Evolutionary conservation across 2,888 invertebrate genomes (phyloP).

Genomic region (Elegia similella): DNA sequence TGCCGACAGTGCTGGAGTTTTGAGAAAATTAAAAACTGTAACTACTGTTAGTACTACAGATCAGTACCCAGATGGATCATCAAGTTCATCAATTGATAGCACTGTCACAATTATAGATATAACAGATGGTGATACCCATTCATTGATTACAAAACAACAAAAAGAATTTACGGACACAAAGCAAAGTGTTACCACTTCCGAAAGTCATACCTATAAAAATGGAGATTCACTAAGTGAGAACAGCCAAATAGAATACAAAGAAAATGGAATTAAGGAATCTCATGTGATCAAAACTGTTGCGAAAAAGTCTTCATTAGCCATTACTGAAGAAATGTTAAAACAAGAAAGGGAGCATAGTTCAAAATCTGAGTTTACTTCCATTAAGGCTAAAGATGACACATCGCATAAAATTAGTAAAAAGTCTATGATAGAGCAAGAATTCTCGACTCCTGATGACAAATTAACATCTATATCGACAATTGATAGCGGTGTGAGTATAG

Average conservation of each 20-base stretch:
- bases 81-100: slow-evolving; percentile 13
- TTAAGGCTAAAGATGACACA: slow-evolving; percentile 27
- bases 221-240: slow-evolving; percentile 38
- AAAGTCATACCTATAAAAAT: slow-evolving; percentile 31
- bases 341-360: slow-evolving; percentile 37
- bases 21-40: slow-evolving; percentile 35
- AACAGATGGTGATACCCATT: slow-evolving; percentile 12
- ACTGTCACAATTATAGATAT: not conserved
- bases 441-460: slow-evolving; percentile 27
- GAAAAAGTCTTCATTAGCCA: slow-evolving; percentile 16
- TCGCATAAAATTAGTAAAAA: slow-evolving; percentile 31
- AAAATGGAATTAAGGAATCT: not conserved
- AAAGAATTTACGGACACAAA: not conserved
- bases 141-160: slow-evolving; percentile 23
- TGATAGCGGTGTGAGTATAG: slow-evolving; percentile 42
- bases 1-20: slow-evolving; percentile 27
- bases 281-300: slow-evolving; percentile 27
- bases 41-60: slow-evolving; percentile 32
- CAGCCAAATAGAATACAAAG: slow-evolving; percentile 32
- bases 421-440: slow-evolving; percentile 25
- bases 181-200: not conserved
- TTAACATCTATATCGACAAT: slow-evolving; percentile 40
- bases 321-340: slow-evolving; percentile 41
- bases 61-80: slow-evolving; percentile 36
- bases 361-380: slow-evolving; percentile 27